Evolutionary conservation across 1,140 invertebrate genomes (phyloP).

Genomic region (Drosophila pachea): DNA sequence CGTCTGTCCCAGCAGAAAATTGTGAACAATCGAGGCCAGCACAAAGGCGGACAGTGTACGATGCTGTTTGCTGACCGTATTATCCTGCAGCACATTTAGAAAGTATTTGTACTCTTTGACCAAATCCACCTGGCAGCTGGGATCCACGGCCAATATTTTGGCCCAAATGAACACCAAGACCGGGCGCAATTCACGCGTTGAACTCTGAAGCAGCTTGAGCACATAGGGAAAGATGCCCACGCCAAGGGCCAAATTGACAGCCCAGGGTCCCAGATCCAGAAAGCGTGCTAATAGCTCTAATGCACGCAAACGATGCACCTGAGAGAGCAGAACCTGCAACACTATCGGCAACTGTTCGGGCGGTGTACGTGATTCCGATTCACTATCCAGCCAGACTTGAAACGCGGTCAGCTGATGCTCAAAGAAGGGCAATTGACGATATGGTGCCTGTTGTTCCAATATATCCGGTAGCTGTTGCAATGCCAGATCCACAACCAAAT

Average conservation of each 20-base stretch:
- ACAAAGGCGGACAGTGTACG: conserved; percentile 95
- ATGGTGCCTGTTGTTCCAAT: conserved; percentile 83
- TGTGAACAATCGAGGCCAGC: conserved; percentile 93
- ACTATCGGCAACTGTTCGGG: conserved; percentile 99
- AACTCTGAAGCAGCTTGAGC: conserved; percentile 95
- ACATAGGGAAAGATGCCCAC: conserved; percentile 99
- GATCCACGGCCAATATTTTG: conserved; percentile 98
- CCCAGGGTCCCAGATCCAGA: conserved; percentile 97
- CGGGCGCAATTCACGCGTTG: conserved; percentile 93
- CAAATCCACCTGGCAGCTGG: conserved; percentile 95
- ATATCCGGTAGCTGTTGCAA: conserved; percentile 92
- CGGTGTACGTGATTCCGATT: conserved; percentile 85
- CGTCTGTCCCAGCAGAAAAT: conserved; percentile 91
- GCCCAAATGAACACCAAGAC: conserved; percentile 99
- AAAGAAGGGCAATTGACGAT: conserved; percentile 94
- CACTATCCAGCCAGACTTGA: conserved; percentile 95
- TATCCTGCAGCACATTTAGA: conserved; percentile 91
- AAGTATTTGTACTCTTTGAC: conserved; percentile 99
- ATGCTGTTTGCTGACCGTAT: conserved; percentile 88
- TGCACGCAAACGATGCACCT: conserved; percentile 96
- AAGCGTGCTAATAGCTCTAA: conserved; percentile 97
- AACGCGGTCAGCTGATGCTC: conserved; percentile 99
- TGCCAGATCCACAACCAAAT: conserved; percentile 95
- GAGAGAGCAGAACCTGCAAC: conserved; percentile 97
- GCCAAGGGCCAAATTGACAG: conserved; percentile 95